These are phyloP conservation scores for Eilema griseolum DNA, from an alignment of 2,888 invertebrate genomes.

Conservation along the genomic window DNA sequence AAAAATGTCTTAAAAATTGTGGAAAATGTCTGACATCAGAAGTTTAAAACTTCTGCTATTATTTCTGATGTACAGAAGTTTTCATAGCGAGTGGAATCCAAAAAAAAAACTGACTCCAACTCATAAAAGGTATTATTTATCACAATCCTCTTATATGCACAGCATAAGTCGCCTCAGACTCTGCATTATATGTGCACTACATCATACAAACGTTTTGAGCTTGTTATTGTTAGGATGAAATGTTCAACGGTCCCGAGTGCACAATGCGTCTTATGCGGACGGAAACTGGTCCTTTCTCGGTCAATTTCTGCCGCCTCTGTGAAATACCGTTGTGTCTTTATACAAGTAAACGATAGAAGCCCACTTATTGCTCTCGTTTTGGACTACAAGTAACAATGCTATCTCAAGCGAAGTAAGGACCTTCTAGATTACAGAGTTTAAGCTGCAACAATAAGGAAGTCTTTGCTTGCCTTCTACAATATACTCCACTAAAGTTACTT, in stretches of 20 bases:
- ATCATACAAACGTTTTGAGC: not conserved
- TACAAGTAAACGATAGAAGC: not conserved
- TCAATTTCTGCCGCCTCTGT: slow-evolving; percentile 1
- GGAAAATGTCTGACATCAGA: no score
- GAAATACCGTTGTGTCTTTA: not conserved
- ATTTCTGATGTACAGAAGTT: no score
- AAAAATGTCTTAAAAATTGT: no score
- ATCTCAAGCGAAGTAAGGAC: not conserved
- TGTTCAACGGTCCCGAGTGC: not conserved
- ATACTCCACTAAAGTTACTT: no score
- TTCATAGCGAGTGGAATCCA: no score
- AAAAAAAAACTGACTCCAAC: no score
- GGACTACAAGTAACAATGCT: not conserved
- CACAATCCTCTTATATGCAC: no score
- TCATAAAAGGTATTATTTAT: no score
- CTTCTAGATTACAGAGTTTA: not conserved
- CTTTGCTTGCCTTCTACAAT: no score
- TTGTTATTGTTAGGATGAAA: not conserved
- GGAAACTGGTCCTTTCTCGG: not conserved
- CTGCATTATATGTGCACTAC: not conserved
- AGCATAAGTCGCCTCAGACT: not conserved
- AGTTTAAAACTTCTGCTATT: no score
- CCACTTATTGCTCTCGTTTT: not conserved
- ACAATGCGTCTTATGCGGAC: not conserved
- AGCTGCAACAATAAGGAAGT: not conserved